Evolutionary conservation across 2,888 invertebrate genomes (phyloP), one percentile per base, ranked within the genome.

Genomic region (Sphaeridia pumilis): DNA sequence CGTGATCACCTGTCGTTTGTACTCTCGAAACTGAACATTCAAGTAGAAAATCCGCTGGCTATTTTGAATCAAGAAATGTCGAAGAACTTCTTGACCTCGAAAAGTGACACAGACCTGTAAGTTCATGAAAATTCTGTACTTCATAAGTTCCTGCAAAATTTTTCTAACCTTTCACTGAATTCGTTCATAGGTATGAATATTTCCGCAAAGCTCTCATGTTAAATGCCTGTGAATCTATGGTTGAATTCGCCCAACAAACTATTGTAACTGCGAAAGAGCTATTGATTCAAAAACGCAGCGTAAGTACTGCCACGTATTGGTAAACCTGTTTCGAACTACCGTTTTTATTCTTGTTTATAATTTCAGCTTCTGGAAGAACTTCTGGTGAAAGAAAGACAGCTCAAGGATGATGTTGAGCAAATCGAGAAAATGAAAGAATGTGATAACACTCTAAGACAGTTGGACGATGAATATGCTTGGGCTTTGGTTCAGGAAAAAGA

Each of bases 21-120:
- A 25, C 17, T 47, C 7, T 26, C 49, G 7, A 52, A 34, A 20
- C 45, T 55, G 5, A 46, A 55, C 17, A 55, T 55, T 28, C 53
- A 46, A 41, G 47, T 48, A 7, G 45, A 47, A 26, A 55, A 55
- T 52, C 55, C 55, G 5, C 31, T 47, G 4, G 35, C 35, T 22
- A 41, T 55, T 44, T 48, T 55, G 2, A 38, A 43, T 48, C 55
- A 55, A 24, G 48, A 51, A 22, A 47, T 38, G 20, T 46, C 55
- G 1, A 21, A 36, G n/a, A 48, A 47, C 20, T 55, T 55, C n/a
- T 38, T 55, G 7, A 21, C 22, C 14, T 46, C 42, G n/a, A 35
- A 42, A 7, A 45, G 52, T 24, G 46, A 51, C 5, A 12, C 24
- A 17, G 20, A 12, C 2, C 7, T 54, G 54, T 50, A 46, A 38